Evolutionary conservation across 2,888 invertebrate genomes (phyloP).

Genomic region (Epinotia nisella): DNA sequence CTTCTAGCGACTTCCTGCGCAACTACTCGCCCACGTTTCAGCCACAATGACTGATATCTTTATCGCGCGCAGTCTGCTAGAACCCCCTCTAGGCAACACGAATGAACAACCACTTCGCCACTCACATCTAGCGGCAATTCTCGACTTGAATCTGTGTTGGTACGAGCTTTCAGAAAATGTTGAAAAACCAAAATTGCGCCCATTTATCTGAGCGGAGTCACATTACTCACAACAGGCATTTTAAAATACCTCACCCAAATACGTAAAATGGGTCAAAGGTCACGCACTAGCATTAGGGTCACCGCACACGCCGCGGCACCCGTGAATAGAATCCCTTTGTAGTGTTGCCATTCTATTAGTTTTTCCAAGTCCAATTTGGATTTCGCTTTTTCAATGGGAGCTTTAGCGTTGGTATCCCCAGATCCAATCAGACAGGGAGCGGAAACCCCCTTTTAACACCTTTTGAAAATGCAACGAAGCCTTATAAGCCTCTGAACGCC

Average conservation of each 20-base stretch:
- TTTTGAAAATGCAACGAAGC: constrained; percentile 6
- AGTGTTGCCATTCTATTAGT: constrained; percentile 62
- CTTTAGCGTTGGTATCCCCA: constrained; percentile 26
- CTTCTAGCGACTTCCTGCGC: not conserved
- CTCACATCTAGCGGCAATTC: not conserved
- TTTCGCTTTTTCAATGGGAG: constrained; percentile 59
- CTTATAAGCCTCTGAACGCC: not conserved
- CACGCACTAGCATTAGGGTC: constrained; percentile 56
- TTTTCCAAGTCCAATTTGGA: constrained; percentile 63
- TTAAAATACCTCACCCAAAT: constrained; percentile 41
- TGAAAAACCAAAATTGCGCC: not conserved
- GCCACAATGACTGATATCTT: not conserved
- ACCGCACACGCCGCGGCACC: constrained; percentile 55
- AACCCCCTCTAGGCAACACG: not conserved
- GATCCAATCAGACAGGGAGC: constrained; percentile 51
- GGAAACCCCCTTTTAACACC: constrained; percentile 50
- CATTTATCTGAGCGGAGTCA: not conserved
- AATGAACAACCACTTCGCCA: not conserved
- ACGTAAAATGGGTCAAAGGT: constrained; percentile 42
- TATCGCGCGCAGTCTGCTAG: not conserved
- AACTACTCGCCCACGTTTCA: not conserved
- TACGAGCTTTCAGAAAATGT: not conserved
- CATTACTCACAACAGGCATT: constrained; percentile 22
- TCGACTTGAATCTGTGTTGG: not conserved
- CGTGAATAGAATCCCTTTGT: constrained; percentile 64